A percentile compares a stretch with the other conserved stretches of the same genome.
These are phyloP conservation scores for Zophobas morio DNA, from an alignment of 1,140 invertebrate genomes.

Conservation along the genomic window DNA sequence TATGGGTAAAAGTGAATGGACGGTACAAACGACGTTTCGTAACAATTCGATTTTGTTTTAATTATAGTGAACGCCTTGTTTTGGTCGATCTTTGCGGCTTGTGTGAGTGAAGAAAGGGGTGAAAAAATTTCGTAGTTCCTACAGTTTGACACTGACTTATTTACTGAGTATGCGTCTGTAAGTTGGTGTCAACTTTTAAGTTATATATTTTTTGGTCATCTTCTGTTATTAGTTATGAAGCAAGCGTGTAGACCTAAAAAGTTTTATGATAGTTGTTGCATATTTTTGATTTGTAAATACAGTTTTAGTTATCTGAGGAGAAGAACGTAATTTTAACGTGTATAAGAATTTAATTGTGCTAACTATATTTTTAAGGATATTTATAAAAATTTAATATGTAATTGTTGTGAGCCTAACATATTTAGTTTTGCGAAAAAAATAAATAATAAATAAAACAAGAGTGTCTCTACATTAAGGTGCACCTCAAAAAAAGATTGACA, in stretches of 20 bases:
- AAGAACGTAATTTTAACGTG: conserved; percentile 46
- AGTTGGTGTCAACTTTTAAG: not conserved
- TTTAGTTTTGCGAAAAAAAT: conserved; percentile 60
- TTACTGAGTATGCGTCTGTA: conserved; percentile 31
- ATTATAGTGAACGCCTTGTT: conserved; percentile 9
- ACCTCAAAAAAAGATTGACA: conserved; percentile 42
- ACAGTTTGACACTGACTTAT: conserved; percentile 38
- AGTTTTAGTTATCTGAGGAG: conserved; percentile 1
- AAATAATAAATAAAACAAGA: conserved; percentile 20
- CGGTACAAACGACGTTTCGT: too few species aligned
- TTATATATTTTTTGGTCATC: conserved; percentile 34
- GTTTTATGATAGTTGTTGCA: conserved; percentile 37
- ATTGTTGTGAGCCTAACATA: conserved; percentile 61
- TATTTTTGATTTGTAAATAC: conserved; percentile 40
- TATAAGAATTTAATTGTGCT: conserved; percentile 57
- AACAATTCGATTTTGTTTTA: not conserved
- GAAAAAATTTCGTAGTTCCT: conserved; percentile 52
- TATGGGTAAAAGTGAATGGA: too few species aligned
- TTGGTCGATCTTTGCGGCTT: not conserved
- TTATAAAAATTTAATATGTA: conserved; percentile 56
- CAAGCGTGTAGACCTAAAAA: conserved; percentile 35
- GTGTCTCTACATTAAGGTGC: conserved; percentile 37
- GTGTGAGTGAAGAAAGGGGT: conserved; percentile 16
- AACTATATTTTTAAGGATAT: conserved; percentile 60
- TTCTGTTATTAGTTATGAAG: conserved; percentile 6